Conservation (phyloP, 2,888 invertebrate genomes). For the Carterocephalus palaemon region DNA sequence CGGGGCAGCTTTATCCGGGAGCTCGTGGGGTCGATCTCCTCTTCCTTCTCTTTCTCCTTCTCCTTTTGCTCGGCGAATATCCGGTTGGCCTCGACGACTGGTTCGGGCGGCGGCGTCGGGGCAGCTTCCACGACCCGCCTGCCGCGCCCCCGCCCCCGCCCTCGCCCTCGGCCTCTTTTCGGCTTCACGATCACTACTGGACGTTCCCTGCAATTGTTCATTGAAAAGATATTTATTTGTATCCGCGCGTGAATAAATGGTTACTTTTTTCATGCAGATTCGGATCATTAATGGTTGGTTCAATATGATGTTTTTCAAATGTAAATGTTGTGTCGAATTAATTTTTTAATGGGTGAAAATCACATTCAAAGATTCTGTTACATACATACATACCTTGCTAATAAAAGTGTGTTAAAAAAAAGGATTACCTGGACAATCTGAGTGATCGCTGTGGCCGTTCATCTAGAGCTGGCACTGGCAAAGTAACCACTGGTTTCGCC, state of each 20-base stretch:
- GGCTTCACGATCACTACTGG: constrained; percentile 61
- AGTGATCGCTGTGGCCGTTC: constrained; percentile 71
- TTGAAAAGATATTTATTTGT: background rate
- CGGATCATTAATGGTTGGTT: too few species aligned
- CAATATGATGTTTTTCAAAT: too few species aligned
- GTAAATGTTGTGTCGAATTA: too few species aligned
- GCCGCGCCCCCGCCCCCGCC: constrained; percentile 63
- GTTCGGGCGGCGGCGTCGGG: constrained; percentile 37
- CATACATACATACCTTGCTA: too few species aligned
- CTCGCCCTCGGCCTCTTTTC: constrained; percentile 52
- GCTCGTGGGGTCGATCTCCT: constrained; percentile 63
- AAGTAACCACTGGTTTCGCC: constrained; percentile 45
- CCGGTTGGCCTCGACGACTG: constrained; percentile 39
- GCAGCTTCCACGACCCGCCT: constrained; percentile 37
- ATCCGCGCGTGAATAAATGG: too few species aligned
- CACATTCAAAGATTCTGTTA: too few species aligned
- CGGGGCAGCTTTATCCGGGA: constrained; percentile 70
- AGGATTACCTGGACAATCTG: constrained; percentile 59
- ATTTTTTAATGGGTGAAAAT: background rate
- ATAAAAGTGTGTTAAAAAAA: constrained; percentile 5
- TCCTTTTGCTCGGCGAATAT: constrained; percentile 37
- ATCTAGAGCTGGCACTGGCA: constrained; percentile 65
- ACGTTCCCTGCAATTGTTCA: constrained; percentile 53
- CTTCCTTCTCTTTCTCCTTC: constrained; percentile 35
- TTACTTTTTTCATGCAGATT: too few species aligned